Base-by-base conservation (phyloP, 2,797 vertebrate species). In the Crax fasciolata region DNA sequence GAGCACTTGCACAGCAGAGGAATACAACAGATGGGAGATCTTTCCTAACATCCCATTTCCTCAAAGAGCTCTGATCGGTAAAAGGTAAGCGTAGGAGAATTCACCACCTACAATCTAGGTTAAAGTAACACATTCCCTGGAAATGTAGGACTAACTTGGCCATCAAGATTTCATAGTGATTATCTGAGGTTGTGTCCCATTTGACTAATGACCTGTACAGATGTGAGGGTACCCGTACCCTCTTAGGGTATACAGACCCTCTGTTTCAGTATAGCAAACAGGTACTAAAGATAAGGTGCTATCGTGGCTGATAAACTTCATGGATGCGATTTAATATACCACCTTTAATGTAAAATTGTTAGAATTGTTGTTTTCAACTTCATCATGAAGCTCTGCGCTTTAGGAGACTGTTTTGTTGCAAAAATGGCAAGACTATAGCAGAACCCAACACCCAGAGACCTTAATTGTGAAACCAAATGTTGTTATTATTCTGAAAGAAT, bases 351-450 rank as follows among this genome's bases (percentile, higher is more conserved):
- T 46, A 41, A 44, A 85, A 58, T 2, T 21, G 48, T 27, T 27
- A 43, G 48, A 15, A 41, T 32, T 30, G 17, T 6, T 76, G 35
- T 35, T 35, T 57, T n/a, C 16, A 44, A 52, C 46, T 21, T 49
- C n/a, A 44, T 18, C 46, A 25, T 52, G 61, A 49, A 74, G 75
- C 63, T 78, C 63, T 51, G 62, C 16, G 35, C 77, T 88, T 93
- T 67, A 68, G 74, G 67, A 54, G 71, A 17, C 6, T n/a, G n/a
- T 43, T 72, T 49, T n/a, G 48, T 19, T 12, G n/a, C 30, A 44
- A 63, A 58, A 79, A 71, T 17, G 12, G 43, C 16, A 38, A 27
- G 38, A 30, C 10, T 28, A 6, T 12, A 49, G 8, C 58, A 15
- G 25, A 71, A 27, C 17, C n/a, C 35, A 80, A 6, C 11, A 68